Conservation (phyloP, 2,797 vertebrate genomes). For the Alosa sapidissima region DNA sequence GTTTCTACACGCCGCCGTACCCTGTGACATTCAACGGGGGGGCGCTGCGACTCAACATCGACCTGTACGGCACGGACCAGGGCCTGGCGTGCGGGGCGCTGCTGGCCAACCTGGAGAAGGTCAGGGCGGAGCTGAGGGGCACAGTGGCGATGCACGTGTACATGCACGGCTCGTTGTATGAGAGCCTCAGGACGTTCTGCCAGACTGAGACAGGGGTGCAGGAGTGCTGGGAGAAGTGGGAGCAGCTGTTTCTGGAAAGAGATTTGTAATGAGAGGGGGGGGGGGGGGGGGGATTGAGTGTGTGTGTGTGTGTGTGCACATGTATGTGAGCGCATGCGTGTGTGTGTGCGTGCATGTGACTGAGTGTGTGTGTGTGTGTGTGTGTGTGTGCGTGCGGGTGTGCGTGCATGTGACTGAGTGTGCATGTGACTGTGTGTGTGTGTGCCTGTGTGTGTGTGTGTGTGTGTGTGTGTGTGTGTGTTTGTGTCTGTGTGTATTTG, state of each 20-base stretch:
- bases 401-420: too few species aligned
- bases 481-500: not conserved
- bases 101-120: constrained; percentile 50
- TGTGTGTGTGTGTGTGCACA: not conserved
- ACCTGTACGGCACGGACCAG: constrained; percentile 51
- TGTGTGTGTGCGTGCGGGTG: too few species aligned
- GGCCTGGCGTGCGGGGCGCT: constrained; percentile 42
- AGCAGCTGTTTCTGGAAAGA: constrained; percentile 50
- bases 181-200: constrained; percentile 51
- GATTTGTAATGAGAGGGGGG: not conserved
- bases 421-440: too few species aligned
- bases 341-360: not conserved
- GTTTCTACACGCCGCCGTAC: constrained; percentile 48
- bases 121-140: constrained; percentile 34
- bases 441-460: not conserved
- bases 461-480: not conserved
- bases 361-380: not conserved
- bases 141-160: constrained; percentile 47
- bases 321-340: not conserved
- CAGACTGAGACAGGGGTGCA: constrained; percentile 38
- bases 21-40: constrained; percentile 51
- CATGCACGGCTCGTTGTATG: constrained; percentile 44
- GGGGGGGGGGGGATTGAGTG: too few species aligned
- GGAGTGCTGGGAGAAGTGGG: constrained; percentile 26
- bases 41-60: constrained; percentile 52